Evolutionary conservation across 2,797 vertebrate genomes (phyloP), one percentile per base, ranked within the genome.

Genomic region (Typhlichthys subterraneus): DNA sequence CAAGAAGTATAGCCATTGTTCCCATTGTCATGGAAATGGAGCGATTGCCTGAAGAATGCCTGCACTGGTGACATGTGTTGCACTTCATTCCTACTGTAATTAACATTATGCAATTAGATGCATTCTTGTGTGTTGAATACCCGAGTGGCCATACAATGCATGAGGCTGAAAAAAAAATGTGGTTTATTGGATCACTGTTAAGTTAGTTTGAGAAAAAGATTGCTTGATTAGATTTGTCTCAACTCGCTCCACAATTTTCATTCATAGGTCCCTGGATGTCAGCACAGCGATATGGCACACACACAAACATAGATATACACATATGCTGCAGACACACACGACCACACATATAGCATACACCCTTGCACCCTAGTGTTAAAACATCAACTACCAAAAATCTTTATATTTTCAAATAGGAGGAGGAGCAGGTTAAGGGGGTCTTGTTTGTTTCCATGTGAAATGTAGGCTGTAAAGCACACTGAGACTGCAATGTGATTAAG

Each of bases 41-140:
- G 59, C 14, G 42, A 23, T 33, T 8, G 54, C 64, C 67, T 47
- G 42, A 2, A 48, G 3, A 61, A 68, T 45, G 45, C 52, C 61
- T 49, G 54, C 65, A 59, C 61, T 52, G 46, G 57, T 13, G 74
- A 66, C 53, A 14, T 59, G 31, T 29, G 51, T 5, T 42, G 63
- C 60, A 70, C 70, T 78, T 75, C 76, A 33, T 31, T 58, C 45
- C 59, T 67, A 70, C 73, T 79, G 33, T 70, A 77, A 58, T 67
- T 69, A 62, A 64, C 66, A 75, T 74, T 5, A 65, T 60, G 57
- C 31, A 45, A 82, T 47, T 47, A 6, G 15, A 59, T 29, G 53
- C 46, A 54, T 61, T 69, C 31, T 64, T 60, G 31, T 72, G 45
- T 47, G 53, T 45, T 72, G 54, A 77, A 68, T 70, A 45, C 69